These are phyloP conservation scores for Uropetala carovei DNA, from an alignment of 2,888 invertebrate genomes.

Conservation along the genomic window DNA sequence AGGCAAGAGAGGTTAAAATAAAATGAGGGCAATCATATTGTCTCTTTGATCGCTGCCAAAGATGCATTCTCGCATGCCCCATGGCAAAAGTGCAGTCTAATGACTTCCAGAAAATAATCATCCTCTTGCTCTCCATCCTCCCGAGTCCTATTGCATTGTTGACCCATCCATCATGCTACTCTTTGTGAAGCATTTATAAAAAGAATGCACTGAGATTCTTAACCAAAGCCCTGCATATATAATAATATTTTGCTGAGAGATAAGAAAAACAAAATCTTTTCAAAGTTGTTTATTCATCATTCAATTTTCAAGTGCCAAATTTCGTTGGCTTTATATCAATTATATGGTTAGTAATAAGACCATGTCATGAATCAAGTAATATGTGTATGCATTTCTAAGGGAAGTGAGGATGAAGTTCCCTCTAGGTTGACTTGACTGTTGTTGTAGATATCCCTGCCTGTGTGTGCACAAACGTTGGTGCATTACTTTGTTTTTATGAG, in stretches of 20 bases:
- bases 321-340: conserved; percentile 53
- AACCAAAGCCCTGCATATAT: conserved; percentile 51
- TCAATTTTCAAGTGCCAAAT: conserved; percentile 58
- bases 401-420: neutral
- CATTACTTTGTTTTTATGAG: neutral
- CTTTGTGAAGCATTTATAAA: conserved; percentile 39
- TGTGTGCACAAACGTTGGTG: neutral
- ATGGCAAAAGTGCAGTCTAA: conserved; percentile 6
- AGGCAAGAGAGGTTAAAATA: neutral
- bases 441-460: conserved; percentile 33
- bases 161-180: neutral
- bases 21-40: neutral
- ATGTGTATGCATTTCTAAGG: conserved; percentile 40
- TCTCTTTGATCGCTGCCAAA: conserved; percentile 45
- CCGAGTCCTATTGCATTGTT: conserved; percentile 21
- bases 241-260: conserved; percentile 50
- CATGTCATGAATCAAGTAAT: conserved; percentile 49
- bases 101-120: neutral
- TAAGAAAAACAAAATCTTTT: conserved; percentile 26
- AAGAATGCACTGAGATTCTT: conserved; percentile 57
- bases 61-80: conserved; percentile 27
- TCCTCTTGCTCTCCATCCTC: neutral
- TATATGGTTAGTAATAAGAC: conserved; percentile 47
- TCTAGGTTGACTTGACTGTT: neutral
- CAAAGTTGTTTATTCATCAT: conserved; percentile 37